A percentile compares a stretch with the other conserved stretches of the same genome.
These are phyloP conservation scores for Pteronura brasiliensis DNA, from an alignment of 2,113 vertebrate genomes.

Conservation along the genomic window DNA sequence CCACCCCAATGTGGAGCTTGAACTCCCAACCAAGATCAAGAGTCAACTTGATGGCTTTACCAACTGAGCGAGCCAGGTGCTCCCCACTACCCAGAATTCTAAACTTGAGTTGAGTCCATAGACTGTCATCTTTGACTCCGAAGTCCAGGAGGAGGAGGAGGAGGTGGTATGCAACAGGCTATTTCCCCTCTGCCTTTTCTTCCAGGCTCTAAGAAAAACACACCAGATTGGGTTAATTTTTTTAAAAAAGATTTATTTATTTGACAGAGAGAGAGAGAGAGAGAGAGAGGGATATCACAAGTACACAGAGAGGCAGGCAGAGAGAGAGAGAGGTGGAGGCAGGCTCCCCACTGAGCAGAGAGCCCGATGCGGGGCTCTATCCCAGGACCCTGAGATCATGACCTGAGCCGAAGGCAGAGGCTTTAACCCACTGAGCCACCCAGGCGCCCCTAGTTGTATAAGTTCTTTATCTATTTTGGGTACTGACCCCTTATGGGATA, in stretches of 20 bases:
- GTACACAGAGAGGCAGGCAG: no score
- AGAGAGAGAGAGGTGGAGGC: no score
- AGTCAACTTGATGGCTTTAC: not conserved
- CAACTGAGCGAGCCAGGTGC: not conserved
- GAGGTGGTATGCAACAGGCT: not conserved
- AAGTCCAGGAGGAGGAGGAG: not conserved
- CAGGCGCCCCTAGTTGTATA: no score
- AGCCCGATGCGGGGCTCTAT: no score
- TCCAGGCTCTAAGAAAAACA: not conserved
- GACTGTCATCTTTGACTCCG: not conserved
- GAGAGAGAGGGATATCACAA: no score
- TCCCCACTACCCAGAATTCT: not conserved
- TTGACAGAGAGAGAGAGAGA: no score
- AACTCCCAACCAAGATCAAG: not conserved
- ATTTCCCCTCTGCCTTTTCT: not conserved
- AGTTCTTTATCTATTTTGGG: not conserved
- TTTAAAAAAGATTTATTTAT: no score
- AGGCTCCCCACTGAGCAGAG: no score
- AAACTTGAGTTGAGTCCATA: not conserved
- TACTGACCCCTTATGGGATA: not conserved
- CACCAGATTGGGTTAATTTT: not conserved
- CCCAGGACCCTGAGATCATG: no score
- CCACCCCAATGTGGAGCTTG: not conserved
- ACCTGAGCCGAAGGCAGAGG: no score
- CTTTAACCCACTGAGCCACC: no score